A percentile compares a stretch with the other conserved stretches of the same genome.
Evolutionary conservation across 2,797 vertebrate species (phyloP).

Genomic region (Serranus cabrilla): DNA sequence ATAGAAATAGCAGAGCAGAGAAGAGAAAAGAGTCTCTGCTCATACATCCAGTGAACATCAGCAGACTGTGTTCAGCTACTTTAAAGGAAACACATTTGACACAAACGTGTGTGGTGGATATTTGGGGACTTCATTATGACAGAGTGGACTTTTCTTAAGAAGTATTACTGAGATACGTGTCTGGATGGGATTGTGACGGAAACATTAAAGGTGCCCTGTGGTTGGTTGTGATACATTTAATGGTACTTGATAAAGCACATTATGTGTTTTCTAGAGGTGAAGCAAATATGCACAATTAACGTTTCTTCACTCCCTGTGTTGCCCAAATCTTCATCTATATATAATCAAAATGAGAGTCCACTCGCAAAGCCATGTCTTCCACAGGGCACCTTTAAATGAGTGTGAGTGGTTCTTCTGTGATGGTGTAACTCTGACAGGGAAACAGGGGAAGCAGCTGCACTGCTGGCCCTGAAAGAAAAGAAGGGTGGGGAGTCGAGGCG

Average conservation of each 20-base stretch:
- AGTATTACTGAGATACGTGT: no score
- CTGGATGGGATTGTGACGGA: neutral
- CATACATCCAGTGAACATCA: neutral
- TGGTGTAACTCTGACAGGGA: neutral
- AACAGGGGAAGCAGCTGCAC: constrained; percentile 3
- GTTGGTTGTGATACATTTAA: no score
- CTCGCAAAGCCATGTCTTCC: neutral
- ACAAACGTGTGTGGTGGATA: neutral
- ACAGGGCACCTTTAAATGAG: neutral
- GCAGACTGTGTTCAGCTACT: neutral
- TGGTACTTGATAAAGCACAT: no score
- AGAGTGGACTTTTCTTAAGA: no score
- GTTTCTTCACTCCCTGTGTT: neutral
- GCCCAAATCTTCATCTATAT: neutral
- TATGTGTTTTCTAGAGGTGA: no score
- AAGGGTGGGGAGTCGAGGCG: neutral
- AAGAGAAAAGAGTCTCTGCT: neutral
- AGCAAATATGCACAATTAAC: no score
- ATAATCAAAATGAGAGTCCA: neutral
- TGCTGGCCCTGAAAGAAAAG: neutral
- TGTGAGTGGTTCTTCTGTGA: neutral
- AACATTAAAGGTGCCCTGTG: no score
- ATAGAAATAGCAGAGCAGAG: constrained; percentile 14
- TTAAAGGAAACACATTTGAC: neutral
- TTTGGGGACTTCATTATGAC: neutral